Conservation (phyloP, 2,113 vertebrate genomes). For the human (Homo sapiens) region GRCh38 chr4:58188501-58189000, state of each 20-base stretch:
- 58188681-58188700: slow-evolving; percentile 50
- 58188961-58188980: neutral
- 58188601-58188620: slow-evolving; percentile 60
- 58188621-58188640: slow-evolving; percentile 56
- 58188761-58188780: neutral
- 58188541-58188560: slow-evolving; percentile 71
- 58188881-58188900: neutral
- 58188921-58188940: neutral
- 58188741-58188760: neutral
- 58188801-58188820: neutral
- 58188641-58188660: slow-evolving; percentile 43
- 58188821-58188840: neutral
- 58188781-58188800: neutral
- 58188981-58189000: neutral
- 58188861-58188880: neutral
- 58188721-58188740: neutral
- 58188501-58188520: slow-evolving; percentile 60
- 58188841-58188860: neutral
- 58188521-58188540: slow-evolving; percentile 65
- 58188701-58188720: slow-evolving; percentile 19
- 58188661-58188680: slow-evolving; percentile 45
- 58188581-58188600: slow-evolving; percentile 64
- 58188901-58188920: neutral
- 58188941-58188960: neutral
- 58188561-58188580: slow-evolving; percentile 59